phyloP scores from a whole-genome alignment of 2,113 vertebrate species.

The Synodontis membranacea region DNA sequence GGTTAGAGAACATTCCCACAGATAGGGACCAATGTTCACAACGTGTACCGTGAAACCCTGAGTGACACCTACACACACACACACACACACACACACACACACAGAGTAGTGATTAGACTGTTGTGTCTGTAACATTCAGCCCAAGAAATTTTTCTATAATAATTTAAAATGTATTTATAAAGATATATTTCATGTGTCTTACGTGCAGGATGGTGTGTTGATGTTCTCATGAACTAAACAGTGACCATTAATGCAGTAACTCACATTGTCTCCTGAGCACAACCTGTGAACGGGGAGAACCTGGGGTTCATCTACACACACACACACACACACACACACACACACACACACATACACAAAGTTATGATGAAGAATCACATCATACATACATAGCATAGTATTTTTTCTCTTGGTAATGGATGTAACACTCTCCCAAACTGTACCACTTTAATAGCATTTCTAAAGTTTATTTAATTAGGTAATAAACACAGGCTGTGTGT shows the following conservation, averaged over 20 bases:
- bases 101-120: not conserved
- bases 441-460: not conserved
- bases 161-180: too few relatives aligned
- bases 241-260: not conserved
- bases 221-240: not conserved
- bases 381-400: too few relatives aligned
- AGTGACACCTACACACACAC: not conserved
- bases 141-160: not conserved
- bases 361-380: not conserved
- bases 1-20: rapidly evolving
- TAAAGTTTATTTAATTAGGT: not conserved
- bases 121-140: not conserved
- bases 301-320: not conserved
- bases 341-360: not conserved
- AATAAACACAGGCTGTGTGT: not conserved
- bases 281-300: not conserved
- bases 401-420: not conserved
- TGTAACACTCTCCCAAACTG: not conserved
- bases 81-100: not conserved
- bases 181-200: not conserved
- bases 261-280: not conserved
- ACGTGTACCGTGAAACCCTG: not conserved
- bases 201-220: not conserved
- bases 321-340: constrained; percentile 19
- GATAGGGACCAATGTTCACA: not conserved